Conservation (phyloP, 2,888 invertebrate species). For the Glaucopsyche alexis region DNA sequence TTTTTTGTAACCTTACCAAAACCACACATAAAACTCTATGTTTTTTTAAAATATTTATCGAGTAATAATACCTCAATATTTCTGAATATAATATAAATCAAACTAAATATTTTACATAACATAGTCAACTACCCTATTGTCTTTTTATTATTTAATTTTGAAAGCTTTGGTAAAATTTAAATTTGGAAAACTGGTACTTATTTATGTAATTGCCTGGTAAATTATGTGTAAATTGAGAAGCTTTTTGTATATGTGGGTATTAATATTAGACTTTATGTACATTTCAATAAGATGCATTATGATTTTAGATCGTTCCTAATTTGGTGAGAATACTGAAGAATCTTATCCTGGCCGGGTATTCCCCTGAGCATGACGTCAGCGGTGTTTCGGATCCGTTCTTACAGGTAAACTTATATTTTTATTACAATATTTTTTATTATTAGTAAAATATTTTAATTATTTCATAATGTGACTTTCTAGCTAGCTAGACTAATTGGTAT, state of each 20-base stretch:
- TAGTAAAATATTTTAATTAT: not conserved
- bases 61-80: no score
- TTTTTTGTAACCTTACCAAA: no score
- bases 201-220: constrained; percentile 28
- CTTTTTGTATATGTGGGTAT: constrained; percentile 46
- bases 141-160: no score
- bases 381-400: constrained; percentile 99
- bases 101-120: no score
- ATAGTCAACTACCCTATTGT: no score
- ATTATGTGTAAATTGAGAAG: constrained; percentile 26
- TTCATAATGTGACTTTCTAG: no score
- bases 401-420: constrained; percentile 83
- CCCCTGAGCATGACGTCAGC: constrained; percentile 99
- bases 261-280: not conserved
- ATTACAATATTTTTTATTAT: not conserved
- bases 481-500: no score
- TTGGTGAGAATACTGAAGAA: constrained; percentile 99
- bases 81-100: no score
- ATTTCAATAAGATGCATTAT: constrained; percentile 20
- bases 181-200: not conserved
- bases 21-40: no score
- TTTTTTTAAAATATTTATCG: no score
- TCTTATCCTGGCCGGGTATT: constrained; percentile 98
- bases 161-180: no score
- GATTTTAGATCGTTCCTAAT: constrained; percentile 95